Base-by-base conservation (phyloP, 2,113 vertebrate genomes). In the Epinephelus moara region DNA sequence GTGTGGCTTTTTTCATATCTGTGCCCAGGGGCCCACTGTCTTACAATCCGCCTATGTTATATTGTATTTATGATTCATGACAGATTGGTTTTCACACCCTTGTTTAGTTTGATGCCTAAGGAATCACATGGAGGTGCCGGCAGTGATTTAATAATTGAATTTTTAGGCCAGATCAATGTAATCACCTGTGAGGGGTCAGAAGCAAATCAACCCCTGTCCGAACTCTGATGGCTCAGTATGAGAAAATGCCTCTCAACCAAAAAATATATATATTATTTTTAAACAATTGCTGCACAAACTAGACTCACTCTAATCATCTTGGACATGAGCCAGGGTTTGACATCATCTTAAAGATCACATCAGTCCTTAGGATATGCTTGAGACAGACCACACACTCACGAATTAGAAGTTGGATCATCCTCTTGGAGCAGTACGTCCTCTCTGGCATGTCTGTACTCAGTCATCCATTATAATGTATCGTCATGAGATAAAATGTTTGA, bases 61-160 rank as follows among this genome's bases (percentile, higher is more conserved):
- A 50, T 49, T 77, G 59, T 47, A 59, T 61, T 37, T 25, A 33
- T 81, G 72, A 91, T 84, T 89, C 61, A 73, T 78, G 70, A 50
- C 30, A 57, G 33, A 23, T 66, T 80, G 42, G 10, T 68, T 77
- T 55, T 45, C 33, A 42, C 49, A 33, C 3, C n/a, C 45, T 27
- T 85, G 71, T 78, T 76, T 50, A 66, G 63, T 67, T 85, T 79
- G 4, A 68, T 68, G 57, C 21, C 21, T n/a, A 19, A 55, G 55
- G 59, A 82, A 67, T 72, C 55, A 56, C 25, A 7, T 61, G 14
- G 17, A 72, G 49, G 79, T 40, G 53, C 85, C 70, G 50, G 5
- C 81, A 56, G 76, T 69, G 79, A 81, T 59, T 90, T 82, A 89
- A 82, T 90, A 88, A 92, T 86, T 67, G 63, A 87, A 70, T 57